Evolutionary conservation across 2,797 vertebrate species (phyloP).

Genomic region (Antennarius maculatus): DNA sequence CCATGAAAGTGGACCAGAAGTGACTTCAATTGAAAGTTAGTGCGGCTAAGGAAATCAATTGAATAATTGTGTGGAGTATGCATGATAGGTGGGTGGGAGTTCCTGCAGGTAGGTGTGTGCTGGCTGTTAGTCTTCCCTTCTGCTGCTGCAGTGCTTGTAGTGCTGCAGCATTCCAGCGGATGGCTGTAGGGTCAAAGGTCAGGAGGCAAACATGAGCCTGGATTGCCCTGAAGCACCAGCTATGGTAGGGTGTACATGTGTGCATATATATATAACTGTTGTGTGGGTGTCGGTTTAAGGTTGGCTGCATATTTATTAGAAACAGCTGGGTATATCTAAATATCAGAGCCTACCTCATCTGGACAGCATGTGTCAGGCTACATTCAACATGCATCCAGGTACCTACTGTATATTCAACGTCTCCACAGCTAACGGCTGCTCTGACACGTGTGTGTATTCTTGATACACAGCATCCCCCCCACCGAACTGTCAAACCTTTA

Average conservation of each 20-base stretch:
- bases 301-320: constrained; percentile 1
- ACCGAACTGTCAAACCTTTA: constrained; percentile 1
- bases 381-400: constrained; percentile 36
- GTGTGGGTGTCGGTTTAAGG: not conserved
- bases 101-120: constrained; percentile 25
- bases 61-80: constrained; percentile 50
- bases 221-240: not conserved
- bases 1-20: constrained; percentile 63
- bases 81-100: constrained; percentile 25
- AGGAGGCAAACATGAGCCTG: constrained; percentile 23
- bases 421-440: constrained; percentile 72
- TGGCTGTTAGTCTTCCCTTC: constrained; percentile 18
- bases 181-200: constrained; percentile 52
- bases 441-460: constrained; percentile 71
- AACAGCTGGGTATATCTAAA: not conserved
- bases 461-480: constrained; percentile 48
- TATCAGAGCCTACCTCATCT: not conserved
- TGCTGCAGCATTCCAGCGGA: constrained; percentile 46
- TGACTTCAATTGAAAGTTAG: constrained; percentile 67
- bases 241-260: rapidly evolving
- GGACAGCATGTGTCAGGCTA: not conserved
- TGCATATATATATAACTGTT: no score
- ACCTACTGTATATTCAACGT: constrained; percentile 18
- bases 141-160: constrained; percentile 49
- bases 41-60: constrained; percentile 68